Percentiles rank a stretch among this genome's conserved stretches.
These are phyloP conservation scores for Neuroscelio doddi DNA, from an alignment of 2,888 invertebrate genomes.

Conservation along the genomic window DNA sequence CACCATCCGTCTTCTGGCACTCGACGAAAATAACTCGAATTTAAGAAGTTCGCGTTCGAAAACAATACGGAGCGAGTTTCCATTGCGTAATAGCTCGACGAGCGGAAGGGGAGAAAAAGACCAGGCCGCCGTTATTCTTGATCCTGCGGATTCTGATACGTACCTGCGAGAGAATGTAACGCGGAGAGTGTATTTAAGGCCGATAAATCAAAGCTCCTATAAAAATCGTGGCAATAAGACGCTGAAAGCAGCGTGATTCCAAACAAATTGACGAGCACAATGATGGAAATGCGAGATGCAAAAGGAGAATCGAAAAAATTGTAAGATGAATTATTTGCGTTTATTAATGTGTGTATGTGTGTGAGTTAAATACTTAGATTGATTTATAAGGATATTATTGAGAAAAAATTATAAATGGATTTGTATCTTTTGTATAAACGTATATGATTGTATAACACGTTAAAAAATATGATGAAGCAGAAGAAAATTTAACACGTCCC, in stretches of 20 bases:
- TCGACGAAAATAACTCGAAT: slow-evolving; percentile 68
- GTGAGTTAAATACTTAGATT: too few species aligned
- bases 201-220: slow-evolving; percentile 42
- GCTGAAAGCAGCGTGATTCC: slow-evolving; percentile 18
- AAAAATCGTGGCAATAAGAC: slow-evolving; percentile 15
- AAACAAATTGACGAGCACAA: slow-evolving; percentile 11
- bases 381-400: too few species aligned
- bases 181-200: slow-evolving; percentile 47
- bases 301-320: too few species aligned
- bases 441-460: too few species aligned
- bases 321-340: too few species aligned
- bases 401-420: too few species aligned
- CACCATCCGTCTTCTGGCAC: slow-evolving; percentile 65
- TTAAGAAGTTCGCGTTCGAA: slow-evolving; percentile 66
- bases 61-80: slow-evolving; percentile 63
- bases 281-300: too few species aligned
- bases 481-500: too few species aligned
- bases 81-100: slow-evolving; percentile 52
- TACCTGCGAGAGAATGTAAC: slow-evolving; percentile 34
- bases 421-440: too few species aligned
- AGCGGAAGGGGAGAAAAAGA: slow-evolving; percentile 28
- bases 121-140: slow-evolving; percentile 35
- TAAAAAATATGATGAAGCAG: too few species aligned
- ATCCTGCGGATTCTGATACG: slow-evolving; percentile 40
- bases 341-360: too few species aligned